These are phyloP conservation scores for Hirtodrosophila alboralis DNA, from an alignment of 2,888 invertebrate genomes.

Conservation along the genomic window DNA sequence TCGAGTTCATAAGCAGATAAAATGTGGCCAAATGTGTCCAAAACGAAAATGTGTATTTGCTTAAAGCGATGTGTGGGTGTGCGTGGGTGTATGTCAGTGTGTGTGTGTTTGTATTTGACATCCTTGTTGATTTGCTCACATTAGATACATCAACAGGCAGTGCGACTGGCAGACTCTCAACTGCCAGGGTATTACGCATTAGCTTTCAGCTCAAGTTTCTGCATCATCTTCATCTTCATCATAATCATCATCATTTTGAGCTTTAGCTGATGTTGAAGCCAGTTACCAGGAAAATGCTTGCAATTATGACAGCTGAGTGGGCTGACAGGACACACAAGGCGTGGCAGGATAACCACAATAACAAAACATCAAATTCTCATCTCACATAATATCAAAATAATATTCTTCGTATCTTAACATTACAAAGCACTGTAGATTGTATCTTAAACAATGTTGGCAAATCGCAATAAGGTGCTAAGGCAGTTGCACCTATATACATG, in stretches of 20 bases:
- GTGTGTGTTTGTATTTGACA: constrained; percentile 31
- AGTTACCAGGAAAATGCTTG: constrained; percentile 10
- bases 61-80: constrained; percentile 1
- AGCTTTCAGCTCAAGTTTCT: constrained; percentile 8
- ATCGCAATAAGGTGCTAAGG: constrained; percentile 67
- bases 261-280: constrained; percentile 4
- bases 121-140: constrained; percentile 48
- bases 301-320: constrained; percentile 27
- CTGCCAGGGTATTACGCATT: constrained; percentile 37
- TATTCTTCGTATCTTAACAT: background rate
- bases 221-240: constrained; percentile 1
- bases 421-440: constrained; percentile 14
- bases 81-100: constrained; percentile 30
- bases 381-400: constrained; percentile 1
- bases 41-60: constrained; percentile 9
- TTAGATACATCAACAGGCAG: constrained; percentile 30
- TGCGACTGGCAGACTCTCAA: constrained; percentile 37
- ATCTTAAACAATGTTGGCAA: constrained; percentile 27
- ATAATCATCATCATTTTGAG: background rate
- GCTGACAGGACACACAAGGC: constrained; percentile 16
- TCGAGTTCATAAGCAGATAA: constrained; percentile 25
- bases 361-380: background rate
- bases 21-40: background rate
- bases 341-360: background rate
- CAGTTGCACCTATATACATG: constrained; percentile 12